phyloP scores from a whole-genome alignment of 1,140 invertebrate species.

The Dufourea novaeangliae region DNA sequence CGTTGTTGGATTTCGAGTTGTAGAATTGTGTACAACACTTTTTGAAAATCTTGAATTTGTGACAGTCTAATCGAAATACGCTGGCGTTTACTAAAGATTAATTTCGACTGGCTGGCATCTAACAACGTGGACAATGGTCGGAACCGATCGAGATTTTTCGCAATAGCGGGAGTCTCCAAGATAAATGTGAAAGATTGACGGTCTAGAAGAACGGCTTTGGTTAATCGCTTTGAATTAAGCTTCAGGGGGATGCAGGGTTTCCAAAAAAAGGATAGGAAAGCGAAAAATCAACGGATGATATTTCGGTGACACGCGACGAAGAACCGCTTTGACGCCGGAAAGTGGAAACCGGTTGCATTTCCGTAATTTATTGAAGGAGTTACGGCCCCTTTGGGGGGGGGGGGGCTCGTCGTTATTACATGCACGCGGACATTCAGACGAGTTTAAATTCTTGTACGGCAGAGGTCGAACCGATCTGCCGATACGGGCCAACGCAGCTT shows the following conservation, averaged over 20 bases:
- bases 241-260: background rate
- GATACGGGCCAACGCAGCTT: slow-evolving; percentile 38
- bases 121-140: no score
- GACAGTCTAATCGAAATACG: no score
- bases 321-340: slow-evolving; percentile 49
- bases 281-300: slow-evolving; percentile 36
- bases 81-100: no score
- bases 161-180: background rate
- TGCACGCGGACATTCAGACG: slow-evolving; percentile 35
- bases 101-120: no score
- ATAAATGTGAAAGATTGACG: slow-evolving; percentile 29
- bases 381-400: slow-evolving; percentile 17
- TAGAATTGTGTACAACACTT: no score
- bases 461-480: slow-evolving; percentile 25
- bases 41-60: no score
- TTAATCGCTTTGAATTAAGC: slow-evolving; percentile 6
- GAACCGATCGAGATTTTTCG: background rate
- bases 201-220: slow-evolving; percentile 18
- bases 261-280: background rate
- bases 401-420: slow-evolving; percentile 50
- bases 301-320: slow-evolving; percentile 33
- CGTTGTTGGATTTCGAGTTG: no score
- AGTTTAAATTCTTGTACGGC: slow-evolving; percentile 37
- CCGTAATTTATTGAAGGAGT: slow-evolving; percentile 48
- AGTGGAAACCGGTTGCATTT: slow-evolving; percentile 58